Evolutionary conservation across 2,797 vertebrate genomes (phyloP).

Genomic region (Alca torda): DNA sequence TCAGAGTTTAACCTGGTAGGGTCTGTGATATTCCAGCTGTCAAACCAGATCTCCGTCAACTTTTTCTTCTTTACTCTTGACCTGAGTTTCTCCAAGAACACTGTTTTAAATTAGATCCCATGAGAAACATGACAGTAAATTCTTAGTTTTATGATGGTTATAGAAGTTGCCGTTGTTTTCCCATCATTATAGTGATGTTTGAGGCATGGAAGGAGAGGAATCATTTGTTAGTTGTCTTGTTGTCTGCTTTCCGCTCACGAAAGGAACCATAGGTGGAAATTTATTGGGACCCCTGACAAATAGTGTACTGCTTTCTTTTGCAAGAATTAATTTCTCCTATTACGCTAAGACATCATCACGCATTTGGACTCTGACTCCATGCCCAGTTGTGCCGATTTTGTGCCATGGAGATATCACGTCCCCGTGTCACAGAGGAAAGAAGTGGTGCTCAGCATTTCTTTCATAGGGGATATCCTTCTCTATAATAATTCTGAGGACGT

Average conservation of each 20-base stretch:
- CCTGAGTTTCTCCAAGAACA: constrained; percentile 68
- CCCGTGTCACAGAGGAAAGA: background rate
- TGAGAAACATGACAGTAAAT: constrained; percentile 70
- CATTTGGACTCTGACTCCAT: background rate
- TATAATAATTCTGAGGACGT: background rate
- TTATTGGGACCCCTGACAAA: background rate
- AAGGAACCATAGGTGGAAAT: background rate
- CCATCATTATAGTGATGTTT: constrained; percentile 44
- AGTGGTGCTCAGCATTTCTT: background rate
- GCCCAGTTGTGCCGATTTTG: background rate
- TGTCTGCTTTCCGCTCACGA: background rate
- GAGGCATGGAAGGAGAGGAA: background rate
- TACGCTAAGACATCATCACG: background rate
- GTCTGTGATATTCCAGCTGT: constrained; percentile 62
- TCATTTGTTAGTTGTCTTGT: background rate
- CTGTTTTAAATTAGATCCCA: constrained; percentile 75
- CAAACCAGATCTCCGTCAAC: constrained; percentile 64
- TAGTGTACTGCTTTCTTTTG: background rate
- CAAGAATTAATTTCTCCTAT: background rate
- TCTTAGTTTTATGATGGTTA: constrained; percentile 58
- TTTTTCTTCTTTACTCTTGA: constrained; percentile 61
- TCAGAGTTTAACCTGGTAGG: background rate
- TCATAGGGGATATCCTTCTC: background rate
- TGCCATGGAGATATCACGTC: background rate
- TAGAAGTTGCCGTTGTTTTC: constrained; percentile 67